Conservation (phyloP, 2,113 vertebrate genomes). For the Alligator sinensis region DNA sequence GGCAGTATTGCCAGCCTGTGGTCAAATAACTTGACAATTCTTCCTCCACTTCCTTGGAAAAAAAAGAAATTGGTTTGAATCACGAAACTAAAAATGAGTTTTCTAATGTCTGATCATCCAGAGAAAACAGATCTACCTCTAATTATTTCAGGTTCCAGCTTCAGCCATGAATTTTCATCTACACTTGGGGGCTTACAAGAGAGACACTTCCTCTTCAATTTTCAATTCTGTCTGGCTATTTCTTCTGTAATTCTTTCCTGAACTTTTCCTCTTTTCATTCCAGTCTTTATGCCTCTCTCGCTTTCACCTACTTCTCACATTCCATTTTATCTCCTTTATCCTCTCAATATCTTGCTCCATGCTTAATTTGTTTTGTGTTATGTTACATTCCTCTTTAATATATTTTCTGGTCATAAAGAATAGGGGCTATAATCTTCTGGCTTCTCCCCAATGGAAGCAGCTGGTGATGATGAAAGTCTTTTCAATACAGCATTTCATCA, state of each 20-base stretch:
- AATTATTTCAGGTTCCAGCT: neutral
- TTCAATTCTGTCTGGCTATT: neutral
- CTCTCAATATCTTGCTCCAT: neutral
- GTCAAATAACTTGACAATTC: conserved; percentile 7
- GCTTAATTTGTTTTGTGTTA: neutral
- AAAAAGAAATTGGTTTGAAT: neutral
- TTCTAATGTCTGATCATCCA: neutral
- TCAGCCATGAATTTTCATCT: neutral
- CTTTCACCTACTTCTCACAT: neutral
- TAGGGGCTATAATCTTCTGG: neutral
- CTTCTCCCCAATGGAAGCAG: neutral
- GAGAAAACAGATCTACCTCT: neutral
- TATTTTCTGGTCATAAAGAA: neutral
- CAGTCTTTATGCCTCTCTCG: neutral
- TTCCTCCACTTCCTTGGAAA: neutral
- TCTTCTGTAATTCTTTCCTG: neutral
- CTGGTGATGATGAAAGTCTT: neutral
- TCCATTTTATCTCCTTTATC: neutral
- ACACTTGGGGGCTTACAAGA: neutral
- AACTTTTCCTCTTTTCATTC: neutral
- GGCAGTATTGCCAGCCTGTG: conserved; percentile 12
- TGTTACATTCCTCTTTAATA: neutral
- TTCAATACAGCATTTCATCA: neutral
- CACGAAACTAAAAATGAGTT: neutral
- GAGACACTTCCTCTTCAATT: too few relatives aligned